Base-by-base conservation (phyloP, 1,140 invertebrate species). In the Schmidtea mediterranea region DNA sequence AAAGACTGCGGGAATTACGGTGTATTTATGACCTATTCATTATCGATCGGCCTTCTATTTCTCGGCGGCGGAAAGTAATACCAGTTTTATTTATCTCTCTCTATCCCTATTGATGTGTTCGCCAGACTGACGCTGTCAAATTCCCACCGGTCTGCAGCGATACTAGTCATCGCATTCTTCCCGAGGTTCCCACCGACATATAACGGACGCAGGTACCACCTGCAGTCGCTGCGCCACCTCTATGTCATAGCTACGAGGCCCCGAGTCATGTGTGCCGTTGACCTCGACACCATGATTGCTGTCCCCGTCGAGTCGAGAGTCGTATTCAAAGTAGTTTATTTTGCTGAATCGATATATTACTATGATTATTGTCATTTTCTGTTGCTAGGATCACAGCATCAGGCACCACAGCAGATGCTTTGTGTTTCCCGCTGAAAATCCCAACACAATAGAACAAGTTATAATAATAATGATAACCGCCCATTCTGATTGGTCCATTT, bases 111-210 rank as follows among this genome's bases (percentile, higher is more conserved):
- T n/a, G 10, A 32, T 50, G 43, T 52, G 43, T 43, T 32, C 47
- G 62, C 41, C 52, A 68, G 80, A 24, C 82, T 77, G 52, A 83
- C 82, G 6, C 69, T 94, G 13, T 77, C 76, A 2, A 83, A 81
- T 45, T 75, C 76, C 12, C 77, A 80, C 2, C 73, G 75, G 53
- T 75, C 82, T 10, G 73, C 92, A 8, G 84, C 82, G 2, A 80
- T 82, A 0, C 63, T 95, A 36, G 67, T 94, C 36, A 80, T 80
- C 59, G 79, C 87, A 1, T 78, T 92, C 61, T 94, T 86, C 67
- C 89, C 89, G 2, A 89, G 89, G 63, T 94, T 86, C 65, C 89
- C 89, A 39, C 83, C 78, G 2, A 82, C 90, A 62, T 84, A 79
- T 57, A 83, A 83, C 59, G 87, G 94, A 60, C 94, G 94, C 63